Evolutionary conservation across 2,888 invertebrate genomes (phyloP), one percentile per base, ranked within the genome.

Genomic region (Carabus problematicus): DNA sequence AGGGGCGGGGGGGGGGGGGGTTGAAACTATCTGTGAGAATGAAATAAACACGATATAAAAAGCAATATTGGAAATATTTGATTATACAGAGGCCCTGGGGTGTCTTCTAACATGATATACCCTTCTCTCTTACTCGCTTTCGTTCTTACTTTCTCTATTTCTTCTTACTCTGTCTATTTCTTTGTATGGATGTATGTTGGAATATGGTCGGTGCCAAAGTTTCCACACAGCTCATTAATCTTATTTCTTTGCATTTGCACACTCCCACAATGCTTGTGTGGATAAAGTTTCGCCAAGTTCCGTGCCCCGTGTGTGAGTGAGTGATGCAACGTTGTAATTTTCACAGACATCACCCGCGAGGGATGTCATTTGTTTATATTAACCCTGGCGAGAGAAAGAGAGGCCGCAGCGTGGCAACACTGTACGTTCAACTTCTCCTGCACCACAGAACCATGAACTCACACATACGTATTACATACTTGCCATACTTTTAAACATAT

Each of bases 321-420:
- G 60, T 69, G 69, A 62, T 69, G 62, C 69, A 56, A 39, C 19
- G 61, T 62, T 54, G 62, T 62, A 69, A 69, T 62, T 61, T 69
- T 61, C 62, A 40, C 47, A 60, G 69, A 69, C 69, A 69, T 69
- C 69, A 69, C 69, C 62, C 45, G 29, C 29, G 55, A 29, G 69
- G 69, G 61, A 69, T 56, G 62, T 49, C 54, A 62, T 69, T 69
- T 69, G 69, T 69, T 69, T 69, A 69, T 69, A 69, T 69, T 69
- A 69, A 69, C 69, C 69, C 69, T 55, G 19, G 62, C n/a, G n/a
- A n/a, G n/a, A n/a, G n/a, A n/a, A n/a, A n/a, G n/a, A n/a, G n/a
- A 42, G 69, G 62, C 62, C 69, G 40, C 29, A 29, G 62, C 61
- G 56, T 69, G 69, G 61, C 69, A 69, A 69, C 69, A 61, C 41